Percentiles rank a stretch among this genome's conserved stretches.
phyloP scores from a whole-genome alignment of 53 echinoderm and acorn worm species.

The Paelopatides confundens region DNA sequence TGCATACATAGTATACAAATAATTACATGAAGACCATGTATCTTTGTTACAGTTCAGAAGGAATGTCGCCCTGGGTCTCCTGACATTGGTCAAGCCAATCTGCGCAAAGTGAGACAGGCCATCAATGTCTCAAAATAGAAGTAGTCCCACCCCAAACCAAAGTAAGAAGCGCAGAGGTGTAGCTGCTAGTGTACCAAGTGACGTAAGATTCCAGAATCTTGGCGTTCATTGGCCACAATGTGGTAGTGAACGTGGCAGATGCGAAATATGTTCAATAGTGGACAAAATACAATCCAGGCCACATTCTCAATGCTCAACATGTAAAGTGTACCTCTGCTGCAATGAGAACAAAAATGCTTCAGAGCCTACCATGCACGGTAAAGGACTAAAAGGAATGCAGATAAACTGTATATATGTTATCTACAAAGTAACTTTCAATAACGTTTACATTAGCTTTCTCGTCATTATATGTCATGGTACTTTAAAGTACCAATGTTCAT shows the following conservation, averaged over 20 bases:
- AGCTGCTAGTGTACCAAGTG: background rate
- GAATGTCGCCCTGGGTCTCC: constrained; percentile 2
- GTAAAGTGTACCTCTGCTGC: background rate
- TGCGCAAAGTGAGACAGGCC: constrained; percentile 2
- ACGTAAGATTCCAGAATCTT: background rate
- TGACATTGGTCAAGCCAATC: constrained; percentile 34
- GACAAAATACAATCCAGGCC: constrained; percentile 12
- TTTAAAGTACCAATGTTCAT: background rate
- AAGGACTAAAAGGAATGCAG: background rate
- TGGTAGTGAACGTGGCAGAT: constrained; percentile 7
- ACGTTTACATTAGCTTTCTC: constrained; percentile 1
- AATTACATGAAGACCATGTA: background rate
- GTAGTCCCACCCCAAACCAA: background rate
- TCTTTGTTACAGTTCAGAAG: background rate
- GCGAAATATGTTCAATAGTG: constrained; percentile 4
- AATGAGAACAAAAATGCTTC: constrained; percentile 8
- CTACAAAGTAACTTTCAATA: background rate
- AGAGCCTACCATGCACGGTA: constrained; percentile 11
- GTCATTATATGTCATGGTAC: background rate
- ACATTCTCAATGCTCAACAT: constrained; percentile 6
- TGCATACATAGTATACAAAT: background rate
- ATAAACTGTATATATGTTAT: background rate
- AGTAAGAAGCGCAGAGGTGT: constrained; percentile 16
- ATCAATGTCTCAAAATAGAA: background rate
- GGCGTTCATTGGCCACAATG: constrained; percentile 24